phyloP scores from a whole-genome alignment of 2,797 vertebrate genomes.

The Tympanoctomys barrerae region DNA sequence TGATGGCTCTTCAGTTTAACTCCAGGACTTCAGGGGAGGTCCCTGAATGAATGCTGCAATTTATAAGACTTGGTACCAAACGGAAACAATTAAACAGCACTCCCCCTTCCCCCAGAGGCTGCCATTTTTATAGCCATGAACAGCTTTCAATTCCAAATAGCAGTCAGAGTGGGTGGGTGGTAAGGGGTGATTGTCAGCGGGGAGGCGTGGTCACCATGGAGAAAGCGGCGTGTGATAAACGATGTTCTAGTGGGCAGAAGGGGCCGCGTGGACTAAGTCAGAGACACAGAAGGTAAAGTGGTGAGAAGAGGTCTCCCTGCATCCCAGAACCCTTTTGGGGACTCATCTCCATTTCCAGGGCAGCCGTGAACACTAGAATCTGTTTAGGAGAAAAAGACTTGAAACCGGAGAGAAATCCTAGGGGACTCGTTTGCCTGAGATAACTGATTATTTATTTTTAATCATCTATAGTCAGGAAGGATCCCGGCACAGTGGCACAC shows the following conservation, averaged over 20 bases:
- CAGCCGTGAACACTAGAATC: background rate
- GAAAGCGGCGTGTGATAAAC: background rate
- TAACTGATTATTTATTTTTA: background rate
- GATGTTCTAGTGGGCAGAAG: background rate
- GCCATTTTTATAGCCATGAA: background rate
- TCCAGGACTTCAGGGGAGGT: background rate
- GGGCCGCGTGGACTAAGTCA: background rate
- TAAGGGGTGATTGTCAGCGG: background rate
- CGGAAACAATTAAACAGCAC: background rate
- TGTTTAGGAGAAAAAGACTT: background rate
- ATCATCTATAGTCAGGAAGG: background rate
- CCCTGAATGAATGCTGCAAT: background rate
- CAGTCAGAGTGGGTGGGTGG: background rate
- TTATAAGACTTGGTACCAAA: background rate
- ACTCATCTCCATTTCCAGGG: no score
- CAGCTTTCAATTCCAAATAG: slow-evolving; percentile 22
- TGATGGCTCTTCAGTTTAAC: background rate
- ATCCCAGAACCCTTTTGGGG: accelerated
- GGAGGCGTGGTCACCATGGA: slow-evolving; percentile 15
- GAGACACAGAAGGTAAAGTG: background rate
- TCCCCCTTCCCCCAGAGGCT: background rate
- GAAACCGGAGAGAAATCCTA: background rate
- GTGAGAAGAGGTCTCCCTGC: background rate
- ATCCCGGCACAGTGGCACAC: background rate
- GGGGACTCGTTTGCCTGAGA: background rate